Evolutionary conservation across 23 tunicate species (phyloP).

Genomic region (Ciona savignyi): DNA sequence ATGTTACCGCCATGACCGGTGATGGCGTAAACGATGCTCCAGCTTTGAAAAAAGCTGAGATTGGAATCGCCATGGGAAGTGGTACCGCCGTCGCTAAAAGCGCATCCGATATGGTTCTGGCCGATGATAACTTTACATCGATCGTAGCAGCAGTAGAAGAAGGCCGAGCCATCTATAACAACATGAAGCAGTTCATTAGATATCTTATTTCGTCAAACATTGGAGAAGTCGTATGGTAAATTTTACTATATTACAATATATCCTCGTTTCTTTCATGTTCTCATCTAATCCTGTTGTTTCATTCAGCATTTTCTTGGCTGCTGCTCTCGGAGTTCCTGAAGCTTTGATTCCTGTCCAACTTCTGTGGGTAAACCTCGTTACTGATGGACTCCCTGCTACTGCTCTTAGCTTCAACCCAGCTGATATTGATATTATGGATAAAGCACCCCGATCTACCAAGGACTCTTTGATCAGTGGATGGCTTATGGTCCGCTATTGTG

Average conservation of each 20-base stretch:
- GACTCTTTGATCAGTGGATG: conserved; percentile 92
- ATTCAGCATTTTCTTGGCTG: conserved; percentile 91
- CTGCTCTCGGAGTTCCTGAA: conserved; percentile 98
- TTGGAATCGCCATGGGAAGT: conserved; percentile 99
- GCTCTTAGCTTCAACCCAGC: conserved; percentile 99
- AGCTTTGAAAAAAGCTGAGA: conserved; percentile 97
- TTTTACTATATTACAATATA: neutral
- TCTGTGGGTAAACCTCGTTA: conserved; percentile 97
- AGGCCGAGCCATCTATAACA: conserved; percentile 98
- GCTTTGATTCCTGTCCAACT: conserved; percentile 99
- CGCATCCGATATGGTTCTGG: conserved; percentile 98
- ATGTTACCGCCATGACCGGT: conserved; percentile 99
- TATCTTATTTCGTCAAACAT: conserved; percentile 96
- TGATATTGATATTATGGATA: conserved; percentile 92
- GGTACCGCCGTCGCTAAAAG: conserved; percentile 99
- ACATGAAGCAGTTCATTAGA: conserved; percentile 98
- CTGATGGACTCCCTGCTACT: conserved; percentile 98
- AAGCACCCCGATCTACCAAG: conserved; percentile 85
- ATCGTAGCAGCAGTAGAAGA: conserved; percentile 99
- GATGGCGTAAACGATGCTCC: conserved; percentile 99
- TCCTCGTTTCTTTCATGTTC: neutral
- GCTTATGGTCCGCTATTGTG: conserved; percentile 93
- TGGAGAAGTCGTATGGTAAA: conserved; percentile 97
- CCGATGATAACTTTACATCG: conserved; percentile 98
- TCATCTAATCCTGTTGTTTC: neutral